Conservation (phyloP, 2,113 vertebrate species). For the Trichechus manatus region DNA sequence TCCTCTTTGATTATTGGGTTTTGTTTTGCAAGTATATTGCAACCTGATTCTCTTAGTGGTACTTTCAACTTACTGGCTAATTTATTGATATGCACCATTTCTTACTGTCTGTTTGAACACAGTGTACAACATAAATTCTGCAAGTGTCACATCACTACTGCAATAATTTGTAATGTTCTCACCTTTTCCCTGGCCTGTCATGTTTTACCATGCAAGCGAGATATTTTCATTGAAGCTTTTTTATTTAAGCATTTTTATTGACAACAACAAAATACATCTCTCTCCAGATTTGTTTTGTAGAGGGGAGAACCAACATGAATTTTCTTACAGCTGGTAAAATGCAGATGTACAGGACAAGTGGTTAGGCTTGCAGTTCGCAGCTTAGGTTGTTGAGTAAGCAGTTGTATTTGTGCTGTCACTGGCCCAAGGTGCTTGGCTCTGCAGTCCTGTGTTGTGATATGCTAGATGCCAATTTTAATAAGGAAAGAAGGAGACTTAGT, state of each 20-base stretch:
- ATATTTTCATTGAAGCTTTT: slow-evolving; percentile 8
- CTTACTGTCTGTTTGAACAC: slow-evolving; percentile 44
- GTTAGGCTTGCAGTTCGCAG: background rate
- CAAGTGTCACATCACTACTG: background rate
- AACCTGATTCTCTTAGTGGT: slow-evolving; percentile 4
- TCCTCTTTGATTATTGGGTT: slow-evolving; percentile 46
- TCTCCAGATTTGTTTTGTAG: background rate
- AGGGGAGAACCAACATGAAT: background rate
- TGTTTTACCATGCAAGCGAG: slow-evolving; percentile 48
- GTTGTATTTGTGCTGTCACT: background rate
- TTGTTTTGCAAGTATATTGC: slow-evolving; percentile 34
- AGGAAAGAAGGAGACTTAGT: background rate
- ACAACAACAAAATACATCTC: background rate
- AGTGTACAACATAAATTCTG: slow-evolving; percentile 51
- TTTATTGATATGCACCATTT: slow-evolving; percentile 32
- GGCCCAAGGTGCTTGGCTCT: background rate
- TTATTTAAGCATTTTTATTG: slow-evolving; percentile 41
- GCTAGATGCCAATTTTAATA: slow-evolving; percentile 70
- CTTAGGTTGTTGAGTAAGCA: background rate
- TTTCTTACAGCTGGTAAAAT: background rate
- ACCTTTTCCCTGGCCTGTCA: slow-evolving; percentile 14
- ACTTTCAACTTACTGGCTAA: background rate
- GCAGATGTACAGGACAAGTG: background rate
- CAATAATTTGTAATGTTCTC: slow-evolving; percentile 30
- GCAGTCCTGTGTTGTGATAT: background rate